Percentiles rank a stretch among this genome's conserved stretches.
Evolutionary conservation across 2,888 invertebrate genomes (phyloP).

Genomic region (Drosophila ezoana): DNA sequence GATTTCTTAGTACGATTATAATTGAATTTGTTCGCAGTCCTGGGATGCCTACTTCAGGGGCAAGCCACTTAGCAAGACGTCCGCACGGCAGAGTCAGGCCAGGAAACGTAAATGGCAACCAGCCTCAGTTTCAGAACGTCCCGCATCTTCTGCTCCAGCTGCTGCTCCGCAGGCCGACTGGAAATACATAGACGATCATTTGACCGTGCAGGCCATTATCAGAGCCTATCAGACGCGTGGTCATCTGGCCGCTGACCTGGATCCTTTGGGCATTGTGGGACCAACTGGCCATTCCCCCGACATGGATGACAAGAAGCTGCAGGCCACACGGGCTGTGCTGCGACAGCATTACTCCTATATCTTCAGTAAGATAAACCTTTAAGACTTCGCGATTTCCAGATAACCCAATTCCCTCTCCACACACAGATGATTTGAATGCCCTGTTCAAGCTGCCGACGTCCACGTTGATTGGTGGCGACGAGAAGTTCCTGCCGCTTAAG

Average conservation of each 20-base stretch:
- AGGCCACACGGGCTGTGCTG: slow-evolving; percentile 64
- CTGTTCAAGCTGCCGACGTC: slow-evolving; percentile 97
- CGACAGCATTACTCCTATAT: slow-evolving; percentile 64
- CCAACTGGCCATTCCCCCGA: slow-evolving; percentile 38
- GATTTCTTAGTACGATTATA: background rate
- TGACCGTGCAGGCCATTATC: slow-evolving; percentile 98
- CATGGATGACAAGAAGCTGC: slow-evolving; percentile 44
- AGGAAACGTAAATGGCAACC: background rate
- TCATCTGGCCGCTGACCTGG: slow-evolving; percentile 91
- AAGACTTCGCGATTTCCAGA: background rate
- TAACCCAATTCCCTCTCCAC: background rate
- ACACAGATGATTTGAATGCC: slow-evolving; percentile 93
- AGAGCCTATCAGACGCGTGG: slow-evolving; percentile 95
- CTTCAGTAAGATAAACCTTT: slow-evolving; percentile 50
- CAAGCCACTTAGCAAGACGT: slow-evolving; percentile 15
- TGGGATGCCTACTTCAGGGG: slow-evolving; percentile 60
- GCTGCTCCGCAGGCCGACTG: slow-evolving; percentile 87
- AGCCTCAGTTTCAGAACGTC: background rate
- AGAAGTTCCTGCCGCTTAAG: slow-evolving; percentile 92
- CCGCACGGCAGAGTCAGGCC: background rate
- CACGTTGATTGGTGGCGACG: slow-evolving; percentile 97
- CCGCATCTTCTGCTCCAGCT: background rate
- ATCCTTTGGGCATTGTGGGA: slow-evolving; percentile 89
- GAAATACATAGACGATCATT: slow-evolving; percentile 97
- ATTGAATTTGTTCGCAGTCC: slow-evolving; percentile 41